A percentile compares a stretch with the other conserved stretches of the same genome.
These are phyloP conservation scores for Cryptophagus acutangulus DNA, from an alignment of 2,888 invertebrate genomes.

Conservation along the genomic window DNA sequence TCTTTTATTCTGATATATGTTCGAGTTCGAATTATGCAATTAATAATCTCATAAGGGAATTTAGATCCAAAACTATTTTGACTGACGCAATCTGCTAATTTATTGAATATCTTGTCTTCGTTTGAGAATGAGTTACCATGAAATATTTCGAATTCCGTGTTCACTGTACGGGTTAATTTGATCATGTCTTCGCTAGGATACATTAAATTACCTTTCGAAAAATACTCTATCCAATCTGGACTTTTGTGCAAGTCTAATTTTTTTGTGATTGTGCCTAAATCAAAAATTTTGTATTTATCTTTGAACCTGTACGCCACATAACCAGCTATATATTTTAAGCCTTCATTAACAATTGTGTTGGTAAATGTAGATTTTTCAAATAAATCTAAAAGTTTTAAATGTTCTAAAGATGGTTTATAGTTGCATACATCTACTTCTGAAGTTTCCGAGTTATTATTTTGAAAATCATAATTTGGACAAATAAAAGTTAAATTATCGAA, in stretches of 20 bases:
- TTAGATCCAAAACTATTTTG: no score
- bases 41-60: conserved; percentile 4
- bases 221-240: conserved; percentile 15
- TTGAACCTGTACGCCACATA: conserved; percentile 19
- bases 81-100: no score
- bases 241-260: background rate
- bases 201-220: conserved; percentile 17
- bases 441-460: no score
- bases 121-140: no score
- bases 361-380: background rate
- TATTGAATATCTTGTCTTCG: no score
- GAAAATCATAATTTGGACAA: no score
- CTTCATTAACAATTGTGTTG: conserved; percentile 3
- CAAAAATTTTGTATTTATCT: conserved; percentile 13
- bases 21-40: conserved; percentile 11
- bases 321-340: conserved; percentile 16
- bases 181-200: conserved; percentile 15
- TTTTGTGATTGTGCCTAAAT: conserved; percentile 5
- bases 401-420: no score
- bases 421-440: no score
- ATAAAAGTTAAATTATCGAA: no score
- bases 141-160: no score
- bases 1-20: conserved; percentile 12
- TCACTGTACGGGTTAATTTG: conserved; percentile 9
- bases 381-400: no score